These are phyloP conservation scores for Hyperopisus bebe DNA, from an alignment of 2,113 vertebrate genomes.

Conservation along the genomic window DNA sequence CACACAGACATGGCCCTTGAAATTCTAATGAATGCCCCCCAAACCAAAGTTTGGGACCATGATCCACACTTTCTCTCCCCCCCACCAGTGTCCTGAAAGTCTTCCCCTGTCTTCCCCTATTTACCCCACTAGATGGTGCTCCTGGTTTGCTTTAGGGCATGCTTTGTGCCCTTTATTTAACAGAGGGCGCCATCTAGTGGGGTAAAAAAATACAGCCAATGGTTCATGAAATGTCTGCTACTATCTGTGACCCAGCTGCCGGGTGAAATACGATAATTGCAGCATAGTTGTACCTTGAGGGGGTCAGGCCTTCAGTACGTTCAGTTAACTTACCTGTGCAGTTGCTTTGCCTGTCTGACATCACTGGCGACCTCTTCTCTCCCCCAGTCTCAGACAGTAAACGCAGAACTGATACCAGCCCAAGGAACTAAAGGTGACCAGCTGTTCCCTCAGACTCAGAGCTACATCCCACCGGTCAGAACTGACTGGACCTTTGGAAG, in stretches of 20 bases:
- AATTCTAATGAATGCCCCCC: background rate
- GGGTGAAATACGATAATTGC: background rate
- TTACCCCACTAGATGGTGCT: background rate
- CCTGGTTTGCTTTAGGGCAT: background rate
- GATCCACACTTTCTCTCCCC: background rate
- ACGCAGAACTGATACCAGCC: slow-evolving; percentile 3
- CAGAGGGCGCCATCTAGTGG: background rate
- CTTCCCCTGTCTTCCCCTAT: background rate
- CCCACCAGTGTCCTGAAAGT: background rate
- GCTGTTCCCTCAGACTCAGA: background rate
- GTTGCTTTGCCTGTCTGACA: background rate
- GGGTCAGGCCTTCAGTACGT: background rate
- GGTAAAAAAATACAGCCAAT: background rate
- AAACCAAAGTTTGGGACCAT: background rate
- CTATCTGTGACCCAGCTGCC: background rate
- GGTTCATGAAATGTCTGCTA: background rate
- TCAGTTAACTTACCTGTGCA: background rate
- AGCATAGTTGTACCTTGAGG: background rate
- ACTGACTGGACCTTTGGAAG: background rate
- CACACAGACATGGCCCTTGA: background rate
- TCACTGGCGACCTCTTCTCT: background rate
- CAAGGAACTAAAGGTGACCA: background rate
- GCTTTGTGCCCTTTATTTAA: background rate
- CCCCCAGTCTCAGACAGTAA: slow-evolving; percentile 17
- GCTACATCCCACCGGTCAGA: background rate